Evolutionary conservation across 2,888 invertebrate species (phyloP), one percentile per base, ranked within the genome.

Genomic region (Ennomos erosarius): DNA sequence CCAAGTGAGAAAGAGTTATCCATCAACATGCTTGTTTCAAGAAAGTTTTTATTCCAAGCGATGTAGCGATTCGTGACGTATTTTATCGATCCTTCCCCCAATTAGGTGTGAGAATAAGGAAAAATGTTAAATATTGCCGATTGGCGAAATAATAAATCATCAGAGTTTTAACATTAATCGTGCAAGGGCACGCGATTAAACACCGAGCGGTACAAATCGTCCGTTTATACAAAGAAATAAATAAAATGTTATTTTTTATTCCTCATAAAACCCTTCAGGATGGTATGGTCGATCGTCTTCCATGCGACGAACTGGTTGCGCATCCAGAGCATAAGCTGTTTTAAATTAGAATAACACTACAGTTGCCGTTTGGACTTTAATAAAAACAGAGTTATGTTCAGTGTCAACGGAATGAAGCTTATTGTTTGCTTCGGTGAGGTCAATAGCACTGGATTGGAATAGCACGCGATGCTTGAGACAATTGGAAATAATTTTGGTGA

Each of bases 301-400:
- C 76, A 87, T 79, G 68, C 87, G 76, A 78, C 84, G 88, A 88
- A 88, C 87, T 77, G 78, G 62, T 75, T 68, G 74, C 74, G 78
- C 77, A 74, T 77, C 75, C 78, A 79, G 75, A 74, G 71, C 75
- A 75, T 81, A 81, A 81, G 75, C 75, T 71, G 76, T 83, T 84
- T 83, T 81, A 85, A 88, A 87, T 87, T 81, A 87, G 84, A 86
- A 84, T 85, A 84, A 81, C 79, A 78, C 75, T 75, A 73, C 77
- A 81, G 78, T 79, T 75, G 78, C 68, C 77, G 78, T 80, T 83
- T 78, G 45, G 26, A 80, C 81, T 83, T 82, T 46, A 64, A 65
- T 67, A 62, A 59, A 62, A 57, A 53, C 52, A 51, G 64, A 55
- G 52, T 57, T 49, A 65, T 48, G 55, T 64, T 68, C 59, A 51